A percentile compares a stretch with the other conserved stretches of the same genome.
Evolutionary conservation across 2,113 vertebrate species (phyloP).

Genomic region (Ptilonorhynchus violaceus): DNA sequence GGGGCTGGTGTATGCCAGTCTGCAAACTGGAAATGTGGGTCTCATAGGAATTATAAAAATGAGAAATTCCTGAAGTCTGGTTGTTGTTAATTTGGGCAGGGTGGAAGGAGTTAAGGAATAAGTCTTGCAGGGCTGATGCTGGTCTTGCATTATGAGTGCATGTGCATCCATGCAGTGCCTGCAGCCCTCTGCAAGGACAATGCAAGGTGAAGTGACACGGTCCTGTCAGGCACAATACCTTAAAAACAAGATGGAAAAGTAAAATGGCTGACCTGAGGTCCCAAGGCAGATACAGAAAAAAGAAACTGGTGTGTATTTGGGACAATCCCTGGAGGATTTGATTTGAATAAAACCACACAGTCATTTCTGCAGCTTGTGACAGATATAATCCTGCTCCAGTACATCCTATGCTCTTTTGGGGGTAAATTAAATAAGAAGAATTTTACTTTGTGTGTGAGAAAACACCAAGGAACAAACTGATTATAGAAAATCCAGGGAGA

Average conservation of each 20-base stretch:
- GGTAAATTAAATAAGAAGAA: background rate
- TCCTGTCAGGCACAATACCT: background rate
- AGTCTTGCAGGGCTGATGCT: background rate
- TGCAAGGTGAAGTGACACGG: background rate
- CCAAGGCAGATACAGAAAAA: background rate
- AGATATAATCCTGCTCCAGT: constrained; percentile 23
- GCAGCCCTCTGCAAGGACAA: background rate
- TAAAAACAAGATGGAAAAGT: background rate
- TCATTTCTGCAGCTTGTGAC: constrained; percentile 22
- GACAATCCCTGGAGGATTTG: constrained; percentile 13
- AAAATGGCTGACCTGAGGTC: background rate
- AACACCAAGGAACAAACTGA: constrained; percentile 31
- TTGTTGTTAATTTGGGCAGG: background rate
- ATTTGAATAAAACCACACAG: constrained; percentile 14
- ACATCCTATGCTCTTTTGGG: background rate
- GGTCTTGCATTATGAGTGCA: too few relatives aligned
- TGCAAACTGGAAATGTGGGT: background rate
- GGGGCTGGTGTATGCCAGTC: background rate
- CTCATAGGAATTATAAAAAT: background rate
- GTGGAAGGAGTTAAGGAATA: background rate
- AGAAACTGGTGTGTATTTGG: background rate
- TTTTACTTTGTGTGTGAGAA: constrained; percentile 9
- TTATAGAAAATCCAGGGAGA: constrained; percentile 39
- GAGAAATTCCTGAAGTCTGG: background rate
- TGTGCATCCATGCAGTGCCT: accelerated